Percentiles rank a stretch among this genome's conserved stretches.
Conservation (phyloP, 2,113 vertebrate species). For the Sphyrna mokarran region DNA sequence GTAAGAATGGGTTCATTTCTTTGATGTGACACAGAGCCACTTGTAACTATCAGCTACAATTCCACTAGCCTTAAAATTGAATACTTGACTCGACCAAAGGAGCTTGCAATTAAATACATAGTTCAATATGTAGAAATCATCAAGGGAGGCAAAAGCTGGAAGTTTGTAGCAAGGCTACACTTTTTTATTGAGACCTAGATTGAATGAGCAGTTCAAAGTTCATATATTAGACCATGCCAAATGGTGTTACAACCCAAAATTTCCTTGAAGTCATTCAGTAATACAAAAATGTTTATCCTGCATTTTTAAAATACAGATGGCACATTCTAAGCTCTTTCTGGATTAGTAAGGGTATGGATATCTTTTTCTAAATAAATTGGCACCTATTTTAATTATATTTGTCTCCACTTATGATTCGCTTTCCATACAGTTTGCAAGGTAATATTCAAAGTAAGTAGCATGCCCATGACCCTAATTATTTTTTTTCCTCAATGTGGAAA, state of each 20-base stretch:
- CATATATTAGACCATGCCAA: not conserved
- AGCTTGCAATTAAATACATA: not conserved
- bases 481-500: not conserved
- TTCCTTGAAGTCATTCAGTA: not conserved
- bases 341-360: not conserved
- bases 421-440: not conserved
- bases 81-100: not conserved
- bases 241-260: not conserved
- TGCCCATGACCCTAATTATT: not conserved
- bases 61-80: not conserved
- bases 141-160: not conserved
- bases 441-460: not conserved
- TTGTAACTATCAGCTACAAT: not conserved
- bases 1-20: not conserved
- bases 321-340: not conserved
- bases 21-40: not conserved
- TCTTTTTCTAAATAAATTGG: not conserved
- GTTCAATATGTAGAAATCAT: not conserved
- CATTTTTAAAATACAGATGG: not conserved
- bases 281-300: not conserved
- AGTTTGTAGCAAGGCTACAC: not conserved
- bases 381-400: not conserved
- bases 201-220: not conserved
- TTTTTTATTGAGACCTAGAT: not conserved
- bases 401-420: not conserved